A percentile compares a stretch with the other conserved stretches of the same genome.
These are phyloP conservation scores for Ptychoptera contaminata DNA, from an alignment of 2,888 invertebrate species.

Conservation along the genomic window DNA sequence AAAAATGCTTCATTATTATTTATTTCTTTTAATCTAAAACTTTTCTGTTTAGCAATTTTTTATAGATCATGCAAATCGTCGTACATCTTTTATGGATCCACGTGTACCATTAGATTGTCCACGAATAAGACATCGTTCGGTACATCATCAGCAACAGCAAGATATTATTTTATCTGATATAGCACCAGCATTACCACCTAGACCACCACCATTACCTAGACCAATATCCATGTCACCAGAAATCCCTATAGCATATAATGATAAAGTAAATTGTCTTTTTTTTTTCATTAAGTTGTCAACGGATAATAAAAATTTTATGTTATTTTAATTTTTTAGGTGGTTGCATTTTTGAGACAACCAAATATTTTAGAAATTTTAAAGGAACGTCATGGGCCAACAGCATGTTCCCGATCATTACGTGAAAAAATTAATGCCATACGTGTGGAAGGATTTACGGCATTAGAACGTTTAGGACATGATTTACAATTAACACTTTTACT, in stretches of 20 bases:
- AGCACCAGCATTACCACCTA: constrained; percentile 62
- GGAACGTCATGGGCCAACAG: constrained; percentile 58
- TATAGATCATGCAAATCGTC: constrained; percentile 86
- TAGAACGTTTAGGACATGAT: constrained; percentile 79
- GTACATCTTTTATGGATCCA: constrained; percentile 95
- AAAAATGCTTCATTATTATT: too few relatives aligned
- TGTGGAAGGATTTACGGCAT: constrained; percentile 74
- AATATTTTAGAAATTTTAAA: constrained; percentile 84
- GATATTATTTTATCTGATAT: constrained; percentile 23
- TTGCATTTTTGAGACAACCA: constrained; percentile 87
- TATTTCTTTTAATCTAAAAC: not conserved
- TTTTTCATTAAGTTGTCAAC: constrained; percentile 2
- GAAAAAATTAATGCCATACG: constrained; percentile 81
- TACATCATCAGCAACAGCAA: constrained; percentile 18
- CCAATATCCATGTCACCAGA: constrained; percentile 34
- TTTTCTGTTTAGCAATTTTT: constrained; percentile 67
- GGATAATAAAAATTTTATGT: constrained; percentile 3
- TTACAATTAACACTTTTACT: constrained; percentile 83
- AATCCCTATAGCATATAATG: constrained; percentile 85
- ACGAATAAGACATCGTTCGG: constrained; percentile 37
- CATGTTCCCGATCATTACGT: constrained; percentile 55
- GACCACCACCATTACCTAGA: constrained; percentile 38
- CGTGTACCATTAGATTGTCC: constrained; percentile 75
- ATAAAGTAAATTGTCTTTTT: constrained; percentile 41
- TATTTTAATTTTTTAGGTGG: constrained; percentile 40